phyloP scores from a whole-genome alignment of 2,113 vertebrate species.

The Danio rerio region DNA sequence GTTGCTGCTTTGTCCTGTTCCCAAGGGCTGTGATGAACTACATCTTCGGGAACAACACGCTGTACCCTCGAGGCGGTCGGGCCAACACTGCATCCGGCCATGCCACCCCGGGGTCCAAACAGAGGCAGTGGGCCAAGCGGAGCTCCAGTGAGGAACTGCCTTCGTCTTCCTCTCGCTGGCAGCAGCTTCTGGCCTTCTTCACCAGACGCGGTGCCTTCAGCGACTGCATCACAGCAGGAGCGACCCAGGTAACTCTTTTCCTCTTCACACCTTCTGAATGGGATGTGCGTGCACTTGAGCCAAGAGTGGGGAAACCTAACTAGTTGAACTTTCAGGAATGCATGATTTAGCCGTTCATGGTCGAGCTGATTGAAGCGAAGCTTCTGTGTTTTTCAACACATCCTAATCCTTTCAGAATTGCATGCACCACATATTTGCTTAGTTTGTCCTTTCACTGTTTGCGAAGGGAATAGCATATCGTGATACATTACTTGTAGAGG shows the following conservation, averaged over 20 bases:
- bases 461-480: neutral
- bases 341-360: neutral
- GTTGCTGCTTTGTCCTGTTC: conserved; percentile 51
- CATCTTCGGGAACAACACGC: conserved; percentile 98
- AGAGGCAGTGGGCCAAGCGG: conserved; percentile 89
- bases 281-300: neutral
- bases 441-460: conserved; percentile 19
- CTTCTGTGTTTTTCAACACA: neutral
- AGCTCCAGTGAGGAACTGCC: conserved; percentile 89
- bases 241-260: conserved; percentile 86
- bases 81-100: conserved; percentile 82
- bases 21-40: conserved; percentile 90
- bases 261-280: conserved; percentile 36
- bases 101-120: conserved; percentile 81
- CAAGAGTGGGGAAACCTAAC: neutral
- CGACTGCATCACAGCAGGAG: conserved; percentile 91
- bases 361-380: neutral
- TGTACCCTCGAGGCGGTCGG: conserved; percentile 89
- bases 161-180: conserved; percentile 89
- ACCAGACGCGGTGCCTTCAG: conserved; percentile 91
- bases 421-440: neutral
- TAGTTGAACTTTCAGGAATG: neutral
- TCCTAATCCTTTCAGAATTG: neutral
- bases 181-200: conserved; percentile 94
- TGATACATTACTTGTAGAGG: neutral